phyloP scores from a whole-genome alignment of 2,888 invertebrate genomes.

The Diadegma fenestrale region DNA sequence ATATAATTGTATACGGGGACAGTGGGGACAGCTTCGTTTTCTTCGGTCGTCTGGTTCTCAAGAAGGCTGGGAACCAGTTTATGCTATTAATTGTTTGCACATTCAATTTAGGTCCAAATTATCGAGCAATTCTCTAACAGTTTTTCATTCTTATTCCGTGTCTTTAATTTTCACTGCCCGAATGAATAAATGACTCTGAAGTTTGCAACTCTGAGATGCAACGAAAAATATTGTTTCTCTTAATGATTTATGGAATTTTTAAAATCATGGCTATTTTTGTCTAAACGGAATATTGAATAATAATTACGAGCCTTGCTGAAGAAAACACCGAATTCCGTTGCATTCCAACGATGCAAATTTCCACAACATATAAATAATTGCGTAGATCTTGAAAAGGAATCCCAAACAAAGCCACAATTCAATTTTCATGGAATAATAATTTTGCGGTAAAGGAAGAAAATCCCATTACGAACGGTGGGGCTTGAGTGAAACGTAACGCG shows the following conservation, averaged over 20 bases:
- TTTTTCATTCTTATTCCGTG: neutral
- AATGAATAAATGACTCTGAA: too few relatives aligned
- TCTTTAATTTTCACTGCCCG: neutral
- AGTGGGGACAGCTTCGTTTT: slow-evolving; percentile 9
- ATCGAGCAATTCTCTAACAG: neutral
- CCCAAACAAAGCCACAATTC: neutral
- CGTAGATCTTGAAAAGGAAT: too few relatives aligned
- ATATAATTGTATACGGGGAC: neutral
- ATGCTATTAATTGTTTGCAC: neutral
- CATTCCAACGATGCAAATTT: too few relatives aligned
- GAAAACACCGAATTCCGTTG: too few relatives aligned
- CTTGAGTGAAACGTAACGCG: neutral
- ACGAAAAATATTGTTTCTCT: too few relatives aligned
- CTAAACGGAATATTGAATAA: too few relatives aligned
- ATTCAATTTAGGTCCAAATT: neutral
- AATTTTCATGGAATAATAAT: neutral
- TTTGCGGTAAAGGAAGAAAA: neutral
- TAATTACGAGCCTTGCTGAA: too few relatives aligned
- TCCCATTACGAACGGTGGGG: neutral
- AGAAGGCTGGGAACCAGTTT: slow-evolving; percentile 8
- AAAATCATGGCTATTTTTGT: too few relatives aligned
- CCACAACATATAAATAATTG: too few relatives aligned
- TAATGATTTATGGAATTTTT: too few relatives aligned
- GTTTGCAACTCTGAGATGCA: too few relatives aligned
- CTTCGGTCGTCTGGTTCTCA: slow-evolving; percentile 7